Evolutionary conservation across 2,888 invertebrate genomes (phyloP).

Genomic region (Parascotia fuliginaria): DNA sequence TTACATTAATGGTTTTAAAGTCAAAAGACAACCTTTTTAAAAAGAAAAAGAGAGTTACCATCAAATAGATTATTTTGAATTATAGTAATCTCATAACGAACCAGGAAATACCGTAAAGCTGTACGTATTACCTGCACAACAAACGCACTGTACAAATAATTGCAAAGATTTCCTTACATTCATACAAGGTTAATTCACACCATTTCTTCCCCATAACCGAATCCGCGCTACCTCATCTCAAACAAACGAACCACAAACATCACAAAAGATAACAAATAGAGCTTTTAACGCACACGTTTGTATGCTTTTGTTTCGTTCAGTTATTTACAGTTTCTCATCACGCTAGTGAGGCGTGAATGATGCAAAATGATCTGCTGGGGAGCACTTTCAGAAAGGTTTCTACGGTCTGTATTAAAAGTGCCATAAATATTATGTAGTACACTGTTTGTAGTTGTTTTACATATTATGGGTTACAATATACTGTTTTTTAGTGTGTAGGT

Average conservation of each 20-base stretch:
- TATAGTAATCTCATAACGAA: no score
- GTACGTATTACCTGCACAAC: no score
- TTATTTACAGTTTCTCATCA: constrained; percentile 39
- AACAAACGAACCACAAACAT: constrained; percentile 18
- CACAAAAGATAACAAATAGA: constrained; percentile 50
- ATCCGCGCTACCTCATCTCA: constrained; percentile 10
- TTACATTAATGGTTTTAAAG: no score
- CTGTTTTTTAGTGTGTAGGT: no score
- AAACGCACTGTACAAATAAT: no score
- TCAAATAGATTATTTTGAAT: no score
- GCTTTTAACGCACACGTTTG: constrained; percentile 47
- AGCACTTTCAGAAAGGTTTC: not conserved
- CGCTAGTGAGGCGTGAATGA: constrained; percentile 33
- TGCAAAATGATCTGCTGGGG: constrained; percentile 18
- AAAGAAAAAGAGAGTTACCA: no score
- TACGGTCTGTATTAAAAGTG: not conserved
- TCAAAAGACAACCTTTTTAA: no score
- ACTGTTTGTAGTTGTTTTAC: no score
- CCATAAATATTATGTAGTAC: not conserved
- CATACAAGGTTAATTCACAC: not conserved
- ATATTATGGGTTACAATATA: no score
- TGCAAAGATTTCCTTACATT: not conserved
- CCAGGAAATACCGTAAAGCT: no score
- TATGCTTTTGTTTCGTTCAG: constrained; percentile 37
- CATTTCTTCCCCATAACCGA: constrained; percentile 5